phyloP scores from a whole-genome alignment of 2,888 invertebrate species.

The Keiferia lycopersicella region DNA sequence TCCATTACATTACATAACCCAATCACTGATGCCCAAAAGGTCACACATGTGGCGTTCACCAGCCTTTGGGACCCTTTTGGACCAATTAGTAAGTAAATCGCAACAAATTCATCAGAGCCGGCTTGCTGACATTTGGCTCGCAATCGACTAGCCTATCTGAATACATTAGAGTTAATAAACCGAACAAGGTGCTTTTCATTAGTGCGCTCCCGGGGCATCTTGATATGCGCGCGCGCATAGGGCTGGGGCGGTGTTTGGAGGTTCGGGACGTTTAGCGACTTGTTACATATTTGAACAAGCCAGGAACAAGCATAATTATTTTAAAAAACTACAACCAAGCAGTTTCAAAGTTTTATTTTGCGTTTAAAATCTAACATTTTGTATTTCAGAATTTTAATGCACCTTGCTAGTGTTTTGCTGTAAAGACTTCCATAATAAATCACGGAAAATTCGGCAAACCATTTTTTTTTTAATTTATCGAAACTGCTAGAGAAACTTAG shows the following conservation, averaged over 20 bases:
- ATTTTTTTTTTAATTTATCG: too few species aligned
- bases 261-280: background rate
- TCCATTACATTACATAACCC: background rate
- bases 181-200: slow-evolving; percentile 74
- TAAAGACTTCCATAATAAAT: too few species aligned
- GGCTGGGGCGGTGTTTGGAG: slow-evolving; percentile 27
- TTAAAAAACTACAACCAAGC: too few species aligned
- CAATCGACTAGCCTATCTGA: slow-evolving; percentile 67
- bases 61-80: background rate
- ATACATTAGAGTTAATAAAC: slow-evolving; percentile 80
- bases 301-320: too few species aligned
- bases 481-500: background rate
- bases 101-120: slow-evolving; percentile 29
- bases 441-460: too few species aligned
- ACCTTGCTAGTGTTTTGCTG: too few species aligned
- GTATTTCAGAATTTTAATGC: too few species aligned
- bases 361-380: too few species aligned
- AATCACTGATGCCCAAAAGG: slow-evolving; percentile 4
- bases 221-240: slow-evolving; percentile 49
- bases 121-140: slow-evolving; percentile 65
- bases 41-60: slow-evolving; percentile 14
- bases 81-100: slow-evolving; percentile 30
- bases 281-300: too few species aligned
- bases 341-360: too few species aligned
- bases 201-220: slow-evolving; percentile 64